A percentile compares a stretch with the other conserved stretches of the same genome.
Evolutionary conservation across 2,888 invertebrate species (phyloP).

Genomic region (Yponomeuta plumbellus): DNA sequence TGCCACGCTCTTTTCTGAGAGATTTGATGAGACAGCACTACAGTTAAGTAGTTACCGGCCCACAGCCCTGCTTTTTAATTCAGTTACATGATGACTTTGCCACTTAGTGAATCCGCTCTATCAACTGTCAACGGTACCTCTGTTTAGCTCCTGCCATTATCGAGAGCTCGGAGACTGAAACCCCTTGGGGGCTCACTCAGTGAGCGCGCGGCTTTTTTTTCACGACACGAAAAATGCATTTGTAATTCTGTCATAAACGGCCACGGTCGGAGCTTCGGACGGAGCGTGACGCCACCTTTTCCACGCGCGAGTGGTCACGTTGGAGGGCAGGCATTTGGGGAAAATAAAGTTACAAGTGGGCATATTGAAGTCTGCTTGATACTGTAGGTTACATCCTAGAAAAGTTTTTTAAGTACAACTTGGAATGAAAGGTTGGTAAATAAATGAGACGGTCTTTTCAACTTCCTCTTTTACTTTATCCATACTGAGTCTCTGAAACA

Average conservation of each 20-base stretch:
- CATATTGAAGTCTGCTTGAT: not conserved
- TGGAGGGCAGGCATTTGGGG: not conserved
- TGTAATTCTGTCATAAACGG: slow-evolving; percentile 63
- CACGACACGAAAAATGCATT: slow-evolving; percentile 71
- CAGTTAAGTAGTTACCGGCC: no score
- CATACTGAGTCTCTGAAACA: no score
- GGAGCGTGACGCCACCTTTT: not conserved
- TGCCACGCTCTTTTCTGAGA: no score
- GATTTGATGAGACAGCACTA: no score
- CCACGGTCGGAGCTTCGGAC: not conserved
- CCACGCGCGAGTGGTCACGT: not conserved
- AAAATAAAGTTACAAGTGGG: not conserved
- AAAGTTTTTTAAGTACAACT: not conserved
- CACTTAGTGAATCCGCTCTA: no score
- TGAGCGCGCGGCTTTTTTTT: slow-evolving; percentile 38
- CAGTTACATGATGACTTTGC: no score
- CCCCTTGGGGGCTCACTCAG: not conserved
- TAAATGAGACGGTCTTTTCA: no score
- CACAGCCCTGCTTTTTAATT: no score
- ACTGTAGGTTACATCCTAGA: not conserved
- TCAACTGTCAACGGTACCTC: no score
- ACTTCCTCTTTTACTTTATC: no score
- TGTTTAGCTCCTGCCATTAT: no score
- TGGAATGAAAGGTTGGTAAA: no score
- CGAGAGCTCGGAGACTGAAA: not conserved